Percentiles rank a stretch among this genome's conserved stretches.
phyloP scores from a whole-genome alignment of 35 echinoderm and acorn worm genomes.

The Ophioderma brevispina region DNA sequence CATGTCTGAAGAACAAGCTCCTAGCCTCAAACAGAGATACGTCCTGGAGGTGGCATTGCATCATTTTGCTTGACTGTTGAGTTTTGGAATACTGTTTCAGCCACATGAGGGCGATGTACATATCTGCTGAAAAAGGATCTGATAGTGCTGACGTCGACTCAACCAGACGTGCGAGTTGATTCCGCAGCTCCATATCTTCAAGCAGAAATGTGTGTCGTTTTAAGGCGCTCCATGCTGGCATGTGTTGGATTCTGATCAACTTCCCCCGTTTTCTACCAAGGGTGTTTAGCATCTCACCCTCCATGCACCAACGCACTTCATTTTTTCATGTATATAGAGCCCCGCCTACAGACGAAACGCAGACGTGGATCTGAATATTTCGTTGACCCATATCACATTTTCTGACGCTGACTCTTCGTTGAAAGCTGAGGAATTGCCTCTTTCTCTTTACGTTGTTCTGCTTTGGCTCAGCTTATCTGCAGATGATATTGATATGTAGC shows the following conservation, averaged over 20 bases:
- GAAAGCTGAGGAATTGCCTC: background rate
- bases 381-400: background rate
- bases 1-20: constrained; percentile 8
- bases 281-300: constrained; percentile 26
- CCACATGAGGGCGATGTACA: constrained; percentile 25
- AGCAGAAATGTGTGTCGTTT: constrained; percentile 11
- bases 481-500: constrained; percentile 6
- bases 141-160: constrained; percentile 32
- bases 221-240: constrained; percentile 17
- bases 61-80: background rate
- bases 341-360: constrained; percentile 1
- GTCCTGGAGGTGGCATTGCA: constrained; percentile 16
- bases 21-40: background rate
- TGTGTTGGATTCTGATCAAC: constrained; percentile 11
- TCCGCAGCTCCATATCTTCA: constrained; percentile 18
- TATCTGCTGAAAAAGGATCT: constrained; percentile 4
- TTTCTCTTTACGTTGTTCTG: background rate
- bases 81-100: background rate
- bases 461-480: background rate
- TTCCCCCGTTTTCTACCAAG: constrained; percentile 6
- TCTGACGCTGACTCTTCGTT: background rate
- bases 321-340: constrained; percentile 38
- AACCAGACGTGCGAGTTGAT: background rate
- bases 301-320: constrained; percentile 27
- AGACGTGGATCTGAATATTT: background rate